Percentiles rank a stretch among this genome's conserved stretches.
Conservation (phyloP, 2,888 invertebrate species). For the Cantharis nigra region DNA sequence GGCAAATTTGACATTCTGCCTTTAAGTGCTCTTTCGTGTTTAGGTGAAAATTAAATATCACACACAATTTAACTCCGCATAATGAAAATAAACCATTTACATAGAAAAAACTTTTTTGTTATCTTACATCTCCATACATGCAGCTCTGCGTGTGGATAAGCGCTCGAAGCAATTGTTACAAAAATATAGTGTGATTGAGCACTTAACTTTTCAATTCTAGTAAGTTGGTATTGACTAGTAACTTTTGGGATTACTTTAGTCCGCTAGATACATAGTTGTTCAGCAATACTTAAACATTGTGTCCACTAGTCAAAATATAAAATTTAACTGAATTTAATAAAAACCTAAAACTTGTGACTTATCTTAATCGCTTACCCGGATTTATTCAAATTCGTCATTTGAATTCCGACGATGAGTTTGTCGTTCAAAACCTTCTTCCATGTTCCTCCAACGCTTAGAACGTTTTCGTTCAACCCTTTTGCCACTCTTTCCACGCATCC, state of each 20-base stretch:
- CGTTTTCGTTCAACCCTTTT: conserved; percentile 4
- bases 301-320: neutral
- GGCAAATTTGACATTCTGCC: neutral
- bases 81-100: neutral
- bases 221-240: neutral
- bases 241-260: neutral
- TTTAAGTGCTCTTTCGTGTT: neutral
- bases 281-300: neutral
- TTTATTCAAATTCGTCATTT: conserved; percentile 32
- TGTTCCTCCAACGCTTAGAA: conserved; percentile 11
- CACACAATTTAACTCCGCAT: neutral
- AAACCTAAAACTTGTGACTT: neutral
- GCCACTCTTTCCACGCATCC: conserved; percentile 7
- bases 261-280: neutral
- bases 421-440: conserved; percentile 42
- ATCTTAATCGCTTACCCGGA: conserved; percentile 1
- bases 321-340: conserved; percentile 1
- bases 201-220: neutral
- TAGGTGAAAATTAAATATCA: neutral
- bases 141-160: neutral
- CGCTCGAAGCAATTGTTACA: neutral
- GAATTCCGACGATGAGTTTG: conserved; percentile 42
- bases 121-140: neutral
- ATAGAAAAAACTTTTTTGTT: neutral
- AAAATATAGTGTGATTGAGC: neutral